Evolutionary conservation across 2,113 vertebrate species (phyloP), one percentile per base, ranked within the genome.

Genomic region (Cephalophus harveyi): DNA sequence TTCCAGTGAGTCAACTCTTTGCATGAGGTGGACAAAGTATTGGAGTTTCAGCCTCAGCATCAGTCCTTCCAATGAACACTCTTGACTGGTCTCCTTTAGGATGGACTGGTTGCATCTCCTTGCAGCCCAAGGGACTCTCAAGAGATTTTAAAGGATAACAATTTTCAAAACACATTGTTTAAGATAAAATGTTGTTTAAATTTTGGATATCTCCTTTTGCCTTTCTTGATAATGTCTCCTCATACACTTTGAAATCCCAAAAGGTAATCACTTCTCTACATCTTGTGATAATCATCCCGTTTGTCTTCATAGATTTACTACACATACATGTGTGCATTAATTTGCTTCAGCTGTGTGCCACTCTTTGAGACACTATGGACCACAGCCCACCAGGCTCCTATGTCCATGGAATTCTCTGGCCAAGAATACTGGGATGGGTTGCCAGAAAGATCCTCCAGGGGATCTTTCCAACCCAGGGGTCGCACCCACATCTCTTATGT

Each of bases 311-410:
- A 14, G 7, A n/a, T 46, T 82, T 57, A 33, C 14, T 67, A 7
- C 40, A 43, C 8, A 25, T 74, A 13, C 0, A 1, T 25, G 36
- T 7, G 2, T 76, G 67, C 0, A 2, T 23, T 74, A 40, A 71
- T 25, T 27, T 16, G 12, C 12, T 43, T 76, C 36, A 14, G 12
- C 4, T 17, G 1, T 43, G 9, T 23, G 9, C 17, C n/a, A 71
- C 10, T 40, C 67, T 71, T 71, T 40, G 40, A 12, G 12, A 76
- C 40, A 25, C 71, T 76, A 7, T 27, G 3, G 12, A 40, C 71
- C 12, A 27, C 7, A 43, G 11, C 40, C 23, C 23, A 76, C 12
- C 36, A 25, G 40, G 40, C 23, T 43, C 71, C 71, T 76, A 5
- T 7, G 71, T 14, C 71, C 40, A 43, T 43, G 71, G 23, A 27